phyloP scores from a whole-genome alignment of 1,140 invertebrate species.

The Drosophila lini region DNA sequence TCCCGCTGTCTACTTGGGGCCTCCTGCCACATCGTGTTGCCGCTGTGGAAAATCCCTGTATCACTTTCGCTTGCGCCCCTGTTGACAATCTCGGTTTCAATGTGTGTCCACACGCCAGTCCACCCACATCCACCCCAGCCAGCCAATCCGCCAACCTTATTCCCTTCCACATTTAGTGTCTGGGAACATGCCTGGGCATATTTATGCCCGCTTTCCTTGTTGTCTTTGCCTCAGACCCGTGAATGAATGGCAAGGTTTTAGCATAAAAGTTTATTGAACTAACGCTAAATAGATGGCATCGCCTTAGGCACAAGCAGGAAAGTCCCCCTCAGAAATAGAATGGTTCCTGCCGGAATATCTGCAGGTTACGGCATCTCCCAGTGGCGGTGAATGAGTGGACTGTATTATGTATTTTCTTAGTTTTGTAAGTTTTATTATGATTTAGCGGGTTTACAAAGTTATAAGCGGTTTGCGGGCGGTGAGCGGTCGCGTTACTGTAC shows the following conservation, averaged over 20 bases:
- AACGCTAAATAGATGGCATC: conserved; percentile 47
- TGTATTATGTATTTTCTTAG: no score
- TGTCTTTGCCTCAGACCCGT: conserved; percentile 12
- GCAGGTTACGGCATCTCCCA: background rate
- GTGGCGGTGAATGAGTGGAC: no score
- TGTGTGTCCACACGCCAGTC: conserved; percentile 56
- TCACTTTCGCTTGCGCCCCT: conserved; percentile 79
- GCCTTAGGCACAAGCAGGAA: conserved; percentile 1
- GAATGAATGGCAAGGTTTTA: conserved; percentile 71
- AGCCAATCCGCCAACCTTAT: conserved; percentile 2
- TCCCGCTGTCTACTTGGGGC: conserved; percentile 46
- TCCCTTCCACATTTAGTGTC: conserved; percentile 36
- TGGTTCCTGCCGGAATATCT: conserved; percentile 7
- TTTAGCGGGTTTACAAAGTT: no score
- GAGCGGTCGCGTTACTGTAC: no score
- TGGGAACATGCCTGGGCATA: conserved; percentile 68
- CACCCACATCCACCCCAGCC: background rate
- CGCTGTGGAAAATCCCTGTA: conserved; percentile 75
- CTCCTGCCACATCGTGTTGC: conserved; percentile 45
- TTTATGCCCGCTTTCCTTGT: conserved; percentile 57
- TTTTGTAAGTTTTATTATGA: no score
- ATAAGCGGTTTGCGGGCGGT: no score
- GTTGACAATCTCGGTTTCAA: conserved; percentile 81
- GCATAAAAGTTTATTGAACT: conserved; percentile 82
- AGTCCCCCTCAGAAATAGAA: background rate